phyloP scores from a whole-genome alignment of 1,140 invertebrate genomes.

The Leptonema lineaticorne region DNA sequence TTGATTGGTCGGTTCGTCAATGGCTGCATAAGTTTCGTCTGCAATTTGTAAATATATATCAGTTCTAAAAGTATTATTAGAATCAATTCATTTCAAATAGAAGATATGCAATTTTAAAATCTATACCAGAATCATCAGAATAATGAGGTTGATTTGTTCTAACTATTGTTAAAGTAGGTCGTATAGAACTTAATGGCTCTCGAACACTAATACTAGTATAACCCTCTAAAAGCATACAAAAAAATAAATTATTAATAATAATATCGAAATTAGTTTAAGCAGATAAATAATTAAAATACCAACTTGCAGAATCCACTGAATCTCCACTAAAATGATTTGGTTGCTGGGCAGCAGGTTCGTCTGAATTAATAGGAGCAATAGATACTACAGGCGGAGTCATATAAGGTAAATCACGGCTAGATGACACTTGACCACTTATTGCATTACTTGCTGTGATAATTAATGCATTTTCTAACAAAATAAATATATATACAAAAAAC shows the following conservation, averaged over 20 bases:
- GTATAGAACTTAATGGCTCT: conserved; percentile 71
- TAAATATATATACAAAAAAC: neutral
- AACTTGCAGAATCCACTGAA: conserved; percentile 70
- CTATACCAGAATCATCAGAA: conserved; percentile 78
- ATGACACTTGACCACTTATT: conserved; percentile 78
- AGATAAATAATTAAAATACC: conserved; percentile 11
- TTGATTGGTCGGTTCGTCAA: conserved; percentile 74
- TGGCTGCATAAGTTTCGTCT: conserved; percentile 90
- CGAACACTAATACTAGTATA: conserved; percentile 89
- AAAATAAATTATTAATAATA: neutral
- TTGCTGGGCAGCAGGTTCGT: conserved; percentile 47
- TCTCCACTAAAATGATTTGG: conserved; percentile 74
- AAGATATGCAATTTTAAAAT: neutral
- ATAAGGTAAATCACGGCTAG: conserved; percentile 84
- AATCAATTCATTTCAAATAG: neutral
- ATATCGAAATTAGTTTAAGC: neutral
- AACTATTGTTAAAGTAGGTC: conserved; percentile 45
- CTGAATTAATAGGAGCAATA: conserved; percentile 27
- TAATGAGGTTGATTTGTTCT: conserved; percentile 63
- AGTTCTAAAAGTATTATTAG: neutral
- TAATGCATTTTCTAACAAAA: conserved; percentile 40
- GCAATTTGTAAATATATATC: conserved; percentile 32
- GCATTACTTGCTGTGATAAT: conserved; percentile 72
- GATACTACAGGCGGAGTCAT: conserved; percentile 77
- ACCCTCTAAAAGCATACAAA: conserved; percentile 63